phyloP scores from a whole-genome alignment of 2,888 invertebrate genomes.

The Nymphalis c-album region DNA sequence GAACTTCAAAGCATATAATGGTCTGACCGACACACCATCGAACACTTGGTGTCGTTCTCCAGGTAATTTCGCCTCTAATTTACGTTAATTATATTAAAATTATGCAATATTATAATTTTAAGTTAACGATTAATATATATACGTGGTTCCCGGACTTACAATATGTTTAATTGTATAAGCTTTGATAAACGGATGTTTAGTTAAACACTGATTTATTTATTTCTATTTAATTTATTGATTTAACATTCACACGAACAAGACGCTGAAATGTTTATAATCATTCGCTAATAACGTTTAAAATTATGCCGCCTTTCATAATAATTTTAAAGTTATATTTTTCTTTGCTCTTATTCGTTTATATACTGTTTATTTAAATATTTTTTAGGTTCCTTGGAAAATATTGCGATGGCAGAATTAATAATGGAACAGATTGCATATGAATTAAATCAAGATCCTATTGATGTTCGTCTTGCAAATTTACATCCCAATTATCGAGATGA shows the following conservation, averaged over 20 bases:
- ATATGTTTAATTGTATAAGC: too few relatives aligned
- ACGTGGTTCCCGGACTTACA: neutral
- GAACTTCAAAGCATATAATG: constrained; percentile 50
- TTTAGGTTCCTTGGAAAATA: constrained; percentile 83
- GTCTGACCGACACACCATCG: constrained; percentile 48
- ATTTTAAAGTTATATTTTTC: too few relatives aligned
- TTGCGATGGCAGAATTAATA: constrained; percentile 82
- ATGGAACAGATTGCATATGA: constrained; percentile 84
- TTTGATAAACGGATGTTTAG: too few relatives aligned
- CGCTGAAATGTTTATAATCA: too few relatives aligned
- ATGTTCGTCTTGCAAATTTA: constrained; percentile 68
- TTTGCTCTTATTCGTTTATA: neutral
- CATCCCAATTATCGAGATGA: constrained; percentile 67
- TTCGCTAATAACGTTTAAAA: too few relatives aligned
- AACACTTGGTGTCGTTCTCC: constrained; percentile 50
- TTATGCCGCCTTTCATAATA: too few relatives aligned
- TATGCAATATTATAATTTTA: neutral
- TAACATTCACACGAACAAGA: too few relatives aligned
- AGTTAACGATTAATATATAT: neutral
- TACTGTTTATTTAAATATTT: neutral
- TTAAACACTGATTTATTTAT: too few relatives aligned
- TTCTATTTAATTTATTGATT: too few relatives aligned
- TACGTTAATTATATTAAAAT: neutral
- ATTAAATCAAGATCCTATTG: constrained; percentile 79
- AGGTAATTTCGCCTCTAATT: constrained; percentile 37